Base-by-base conservation (phyloP, 2,113 vertebrate species). In the human (Homo sapiens) region DNA sequence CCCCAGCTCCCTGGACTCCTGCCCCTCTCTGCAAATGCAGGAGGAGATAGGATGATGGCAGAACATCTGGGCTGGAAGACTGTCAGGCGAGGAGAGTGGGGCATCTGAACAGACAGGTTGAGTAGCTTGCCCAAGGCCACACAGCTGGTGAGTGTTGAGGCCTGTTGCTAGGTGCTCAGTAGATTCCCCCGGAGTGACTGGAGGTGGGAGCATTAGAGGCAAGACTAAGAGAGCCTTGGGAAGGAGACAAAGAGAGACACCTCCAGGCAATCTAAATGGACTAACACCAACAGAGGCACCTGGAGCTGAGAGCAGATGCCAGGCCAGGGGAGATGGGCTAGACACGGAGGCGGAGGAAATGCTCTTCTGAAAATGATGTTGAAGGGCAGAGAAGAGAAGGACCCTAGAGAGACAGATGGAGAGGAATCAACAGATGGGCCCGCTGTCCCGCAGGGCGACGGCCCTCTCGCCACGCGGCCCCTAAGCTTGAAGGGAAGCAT, bases 331-430 rank as follows among this genome's bases (percentile, higher is more conserved):
- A 80, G 22, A 35, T 2, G 17, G 23, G 55, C 82, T 40, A 55
- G 89, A 73, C 52, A 86, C 45, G 22, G 7, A 61, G 8, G 25
- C 12, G 23, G 27, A 82, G 40, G 38, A 83, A 92, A 84, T 38
- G 32, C 35, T 93, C 79, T 78, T 75, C 84, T 82, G 22, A 43
- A 95, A 70, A 48, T 72, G 17, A 68, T 93, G 76, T 45, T 75
- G 75, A 90, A 95, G 73, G 35, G 76, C 61, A 93, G 68, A 40
- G 14, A 43, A 66, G 89, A 75, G 78, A 59, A 84, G 78, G 72
- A 38, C 92, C 61, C 61, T 48, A 4, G 76, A 94, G 84, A 95
- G 89, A 32, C 3, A 14, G 78, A 83, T 25, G 3, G 7, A 38
- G 27, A 66, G 72, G 50, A 89, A 93, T 43, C 11, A 5, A 66